A percentile compares a stretch with the other conserved stretches of the same genome.
phyloP scores from a whole-genome alignment of 1,140 invertebrate genomes.

The Mizuhopecten yessoensis region DNA sequence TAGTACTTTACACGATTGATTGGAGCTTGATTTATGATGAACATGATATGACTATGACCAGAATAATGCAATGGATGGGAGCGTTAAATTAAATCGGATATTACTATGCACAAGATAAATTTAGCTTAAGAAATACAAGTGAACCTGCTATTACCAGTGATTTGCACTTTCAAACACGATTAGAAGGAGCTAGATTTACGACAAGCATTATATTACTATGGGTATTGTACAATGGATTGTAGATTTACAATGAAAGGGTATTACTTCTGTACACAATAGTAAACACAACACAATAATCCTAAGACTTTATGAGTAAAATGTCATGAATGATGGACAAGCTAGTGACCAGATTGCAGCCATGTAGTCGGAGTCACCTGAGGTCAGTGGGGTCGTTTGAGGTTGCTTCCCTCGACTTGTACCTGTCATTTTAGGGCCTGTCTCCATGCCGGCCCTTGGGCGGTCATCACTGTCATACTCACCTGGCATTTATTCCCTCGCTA shows the following conservation, averaged over 20 bases:
- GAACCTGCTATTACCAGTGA: too few relatives aligned
- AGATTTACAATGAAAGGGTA: background rate
- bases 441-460: background rate
- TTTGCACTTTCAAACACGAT: too few relatives aligned
- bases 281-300: background rate
- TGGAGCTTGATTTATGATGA: too few relatives aligned
- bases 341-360: slow-evolving; percentile 30
- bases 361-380: slow-evolving; percentile 5
- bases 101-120: background rate
- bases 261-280: background rate
- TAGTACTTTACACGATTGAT: too few relatives aligned
- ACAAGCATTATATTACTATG: too few relatives aligned
- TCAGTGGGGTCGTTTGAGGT: slow-evolving; percentile 31
- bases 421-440: slow-evolving; percentile 21
- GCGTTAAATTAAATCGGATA: background rate
- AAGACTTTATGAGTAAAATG: slow-evolving; percentile 22
- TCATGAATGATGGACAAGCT: slow-evolving; percentile 19
- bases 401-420: background rate
- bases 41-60: too few relatives aligned
- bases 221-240: background rate
- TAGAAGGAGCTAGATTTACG: too few relatives aligned
- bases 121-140: too few relatives aligned
- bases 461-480: background rate
- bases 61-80: too few relatives aligned
- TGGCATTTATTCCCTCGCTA: slow-evolving; percentile 20